These are phyloP conservation scores for Formica exsecta DNA, from an alignment of 1,140 invertebrate genomes.

Conservation along the genomic window DNA sequence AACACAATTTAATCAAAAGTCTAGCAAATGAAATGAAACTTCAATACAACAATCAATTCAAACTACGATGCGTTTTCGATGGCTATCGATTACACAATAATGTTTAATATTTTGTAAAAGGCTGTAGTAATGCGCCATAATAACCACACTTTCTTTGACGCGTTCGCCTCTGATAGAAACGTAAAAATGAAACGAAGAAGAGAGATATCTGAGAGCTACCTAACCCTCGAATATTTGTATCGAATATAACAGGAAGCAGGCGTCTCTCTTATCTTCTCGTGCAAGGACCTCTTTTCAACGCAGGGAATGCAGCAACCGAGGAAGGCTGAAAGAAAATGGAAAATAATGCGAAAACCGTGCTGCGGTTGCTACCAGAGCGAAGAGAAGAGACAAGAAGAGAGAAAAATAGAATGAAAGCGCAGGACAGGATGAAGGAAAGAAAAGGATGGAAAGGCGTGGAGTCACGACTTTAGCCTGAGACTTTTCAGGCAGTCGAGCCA, in stretches of 20 bases:
- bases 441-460: constrained; percentile 72
- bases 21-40: constrained; percentile 15
- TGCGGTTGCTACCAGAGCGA: constrained; percentile 32
- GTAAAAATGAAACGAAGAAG: neutral
- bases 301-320: constrained; percentile 57
- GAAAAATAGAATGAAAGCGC: constrained; percentile 38
- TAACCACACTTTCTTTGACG: constrained; percentile 14
- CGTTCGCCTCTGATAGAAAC: constrained; percentile 11
- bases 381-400: constrained; percentile 11
- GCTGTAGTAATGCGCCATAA: constrained; percentile 2
- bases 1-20: constrained; percentile 26
- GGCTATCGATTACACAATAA: constrained; percentile 2
- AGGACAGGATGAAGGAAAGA: constrained; percentile 40
- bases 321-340: constrained; percentile 78
- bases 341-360: constrained; percentile 78
- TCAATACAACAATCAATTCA: constrained; percentile 2
- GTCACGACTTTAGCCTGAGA: constrained; percentile 78
- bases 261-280: constrained; percentile 20
- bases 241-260: constrained; percentile 45
- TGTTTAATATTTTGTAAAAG: constrained; percentile 29
- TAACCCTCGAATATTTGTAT: constrained; percentile 17
- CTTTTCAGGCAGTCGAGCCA: constrained; percentile 75
- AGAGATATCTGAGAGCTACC: constrained; percentile 8
- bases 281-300: constrained; percentile 7
- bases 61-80: neutral